Evolutionary conservation across 2,888 invertebrate genomes (phyloP).

Genomic region (Pilophorus perplexus): DNA sequence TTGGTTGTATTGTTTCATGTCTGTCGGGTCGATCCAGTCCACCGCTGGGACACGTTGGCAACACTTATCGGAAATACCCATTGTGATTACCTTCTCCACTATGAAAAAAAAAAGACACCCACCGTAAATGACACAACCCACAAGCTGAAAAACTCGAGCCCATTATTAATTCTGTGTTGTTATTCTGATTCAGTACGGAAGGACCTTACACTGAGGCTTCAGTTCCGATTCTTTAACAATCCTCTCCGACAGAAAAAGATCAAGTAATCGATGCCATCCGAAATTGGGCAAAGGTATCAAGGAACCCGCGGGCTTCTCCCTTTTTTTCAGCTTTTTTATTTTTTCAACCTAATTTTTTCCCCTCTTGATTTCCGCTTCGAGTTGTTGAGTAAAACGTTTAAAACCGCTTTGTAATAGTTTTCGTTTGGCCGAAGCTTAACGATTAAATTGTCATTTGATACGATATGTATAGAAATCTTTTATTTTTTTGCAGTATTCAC

Average conservation of each 20-base stretch:
- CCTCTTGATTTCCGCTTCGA: not conserved
- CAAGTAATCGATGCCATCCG: constrained; percentile 45
- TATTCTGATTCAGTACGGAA: constrained; percentile 70
- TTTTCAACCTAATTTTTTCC: constrained; percentile 2
- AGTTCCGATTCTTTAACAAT: constrained; percentile 92
- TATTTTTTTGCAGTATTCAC: not conserved
- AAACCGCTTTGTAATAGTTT: not conserved
- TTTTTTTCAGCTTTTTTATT: constrained; percentile 21
- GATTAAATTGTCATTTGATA: not conserved
- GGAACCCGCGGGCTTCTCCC: constrained; percentile 26
- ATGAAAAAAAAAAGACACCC: constrained; percentile 19
- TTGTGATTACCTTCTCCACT: constrained; percentile 37
- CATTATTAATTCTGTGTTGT: constrained; percentile 27
- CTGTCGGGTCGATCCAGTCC: too few species aligned
- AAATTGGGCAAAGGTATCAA: constrained; percentile 34
- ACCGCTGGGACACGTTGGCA: too few species aligned
- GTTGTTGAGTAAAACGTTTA: not conserved
- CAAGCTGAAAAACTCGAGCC: not conserved
- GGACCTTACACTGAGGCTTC: constrained; percentile 92
- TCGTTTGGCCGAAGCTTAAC: not conserved
- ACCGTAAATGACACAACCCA: constrained; percentile 20
- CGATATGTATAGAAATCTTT: not conserved
- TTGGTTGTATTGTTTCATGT: too few species aligned
- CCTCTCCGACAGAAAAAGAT: constrained; percentile 70
- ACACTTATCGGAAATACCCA: too few species aligned